Evolutionary conservation across 2,113 vertebrate species (phyloP), one percentile per base, ranked within the genome.

Genomic region (Aegithalos caudatus): DNA sequence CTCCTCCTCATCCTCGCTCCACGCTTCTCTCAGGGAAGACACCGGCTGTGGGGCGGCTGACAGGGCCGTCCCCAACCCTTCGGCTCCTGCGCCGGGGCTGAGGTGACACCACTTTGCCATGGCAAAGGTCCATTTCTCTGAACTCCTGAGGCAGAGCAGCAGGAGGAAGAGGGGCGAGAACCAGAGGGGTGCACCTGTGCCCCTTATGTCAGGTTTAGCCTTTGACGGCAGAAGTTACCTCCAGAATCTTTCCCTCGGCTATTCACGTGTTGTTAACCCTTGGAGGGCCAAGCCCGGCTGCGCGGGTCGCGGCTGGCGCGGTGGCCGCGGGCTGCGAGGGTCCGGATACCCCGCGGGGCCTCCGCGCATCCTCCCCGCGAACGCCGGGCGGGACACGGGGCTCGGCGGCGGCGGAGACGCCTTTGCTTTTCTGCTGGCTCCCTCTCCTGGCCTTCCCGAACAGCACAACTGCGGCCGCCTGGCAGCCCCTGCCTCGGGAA

Each of bases 371-470:
- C 37, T 54, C 13, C 35, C 35, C 33, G 71, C 23, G 4, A 4
- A 1, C 16, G 18, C 31, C 29, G 40, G 62, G 25, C 12, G 40
- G 57, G 12, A 18, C 25, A 0, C 25, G 29, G 29, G 15, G 18
- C 87, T 47, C 14, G 1, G 50, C 48, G 44, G 25, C 21, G 14
- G 54, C 35, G 12, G 24, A 11, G 70, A 16, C 9, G 61, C 53
- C 22, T 22, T 95, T 76, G 67, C 95, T 67, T 83, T 94, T 27
- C 95, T 69, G 72, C 86, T n/a, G 93, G 96, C 97, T 92, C 96
- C 97, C 95, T 94, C 97, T 97, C 88, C 95, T 94, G 97, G 37
- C 81, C 21, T 71, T 61, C 33, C 50, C 31, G 4, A 56, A 4
- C 80, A 62, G 76, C 65, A 48, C 91, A 88, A 1, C 47, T 6